These are phyloP conservation scores for Halotydeus destructor DNA, from an alignment of 1,140 invertebrate genomes.

Conservation along the genomic window DNA sequence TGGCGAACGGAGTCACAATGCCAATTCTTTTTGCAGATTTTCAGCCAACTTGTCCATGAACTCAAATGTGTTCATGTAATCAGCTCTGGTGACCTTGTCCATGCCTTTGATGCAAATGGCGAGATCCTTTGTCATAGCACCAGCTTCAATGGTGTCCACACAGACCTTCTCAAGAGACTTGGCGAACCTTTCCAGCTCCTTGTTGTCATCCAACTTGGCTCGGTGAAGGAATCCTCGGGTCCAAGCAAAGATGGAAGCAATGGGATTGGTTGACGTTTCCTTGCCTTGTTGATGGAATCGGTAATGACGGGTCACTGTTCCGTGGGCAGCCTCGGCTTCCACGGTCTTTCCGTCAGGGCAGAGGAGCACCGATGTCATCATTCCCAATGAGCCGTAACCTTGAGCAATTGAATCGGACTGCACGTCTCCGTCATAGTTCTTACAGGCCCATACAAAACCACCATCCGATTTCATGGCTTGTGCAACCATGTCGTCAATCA, in stretches of 20 bases:
- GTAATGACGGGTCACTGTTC: slow-evolving; percentile 88
- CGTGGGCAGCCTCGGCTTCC: slow-evolving; percentile 92
- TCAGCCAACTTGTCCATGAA: slow-evolving; percentile 89
- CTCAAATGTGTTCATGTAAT: slow-evolving; percentile 93
- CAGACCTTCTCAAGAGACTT: slow-evolving; percentile 69
- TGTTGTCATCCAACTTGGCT: slow-evolving; percentile 75
- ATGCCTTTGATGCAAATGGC: slow-evolving; percentile 93
- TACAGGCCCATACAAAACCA: slow-evolving; percentile 96
- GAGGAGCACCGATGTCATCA: slow-evolving; percentile 78
- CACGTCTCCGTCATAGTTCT: slow-evolving; percentile 98
- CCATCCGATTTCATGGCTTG: slow-evolving; percentile 90
- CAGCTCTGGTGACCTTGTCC: slow-evolving; percentile 49
- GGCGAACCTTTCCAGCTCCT: slow-evolving; percentile 48
- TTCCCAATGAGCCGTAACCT: slow-evolving; percentile 58
- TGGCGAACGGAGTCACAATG: too few species aligned
- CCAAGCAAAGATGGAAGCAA: slow-evolving; percentile 97
- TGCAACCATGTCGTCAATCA: slow-evolving; percentile 99
- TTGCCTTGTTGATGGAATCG: slow-evolving; percentile 81
- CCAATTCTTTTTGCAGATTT: slow-evolving; percentile 54
- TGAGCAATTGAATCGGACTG: slow-evolving; percentile 94
- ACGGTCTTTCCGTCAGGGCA: slow-evolving; percentile 92
- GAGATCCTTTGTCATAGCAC: slow-evolving; percentile 91
- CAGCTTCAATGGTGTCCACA: slow-evolving; percentile 77
- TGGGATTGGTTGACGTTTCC: slow-evolving; percentile 92
- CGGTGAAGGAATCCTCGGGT: slow-evolving; percentile 72